Base-by-base conservation (phyloP, 2,888 invertebrate species). In the Dermolepida albohirtum region DNA sequence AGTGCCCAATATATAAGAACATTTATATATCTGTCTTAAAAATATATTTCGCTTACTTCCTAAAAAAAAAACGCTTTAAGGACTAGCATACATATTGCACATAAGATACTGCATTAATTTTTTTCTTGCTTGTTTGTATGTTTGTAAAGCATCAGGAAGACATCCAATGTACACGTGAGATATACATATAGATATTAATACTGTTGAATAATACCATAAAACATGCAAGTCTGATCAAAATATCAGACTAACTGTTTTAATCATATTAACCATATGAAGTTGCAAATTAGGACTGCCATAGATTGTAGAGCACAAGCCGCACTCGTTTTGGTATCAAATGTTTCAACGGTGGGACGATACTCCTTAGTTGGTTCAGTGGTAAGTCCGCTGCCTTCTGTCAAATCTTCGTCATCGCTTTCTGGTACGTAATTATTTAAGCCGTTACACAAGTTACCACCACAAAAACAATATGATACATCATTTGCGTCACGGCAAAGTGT, bases 81-180 rank as follows among this genome's bases (percentile, higher is more conserved):
- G 34, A 34, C 34, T 34, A 34, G 34, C 17, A 10, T 47, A 47
- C 17, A 47, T 47, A 47, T 47, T 47, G 47, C 47, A 47, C 47
- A 47, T 47, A 12, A 47, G 17, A 47, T 47, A 47, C 10, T 34
- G 34, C 6, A 10, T 34, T 34, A 6, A 8, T 10, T 5, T 34
- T 34, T 34, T 29, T 29, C 29, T 29, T 29, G 29, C 34, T 8
- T 34, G 34, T 6, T 34, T 34, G 47, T 47, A 47, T 47, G 14
- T 47, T 47, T 47, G 14, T 44, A 39, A 57, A 57, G 57, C 57
- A 43, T 29, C 43, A 22, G 57, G 57, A 57, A 57, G 57, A 57
- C 57, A 44, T 57, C 27, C 27, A 57, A 44, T 27, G 14, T 44
- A 27, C 57, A 57, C 11, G 44, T 44, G 22, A 57, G n/a, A 34